phyloP scores from a whole-genome alignment of 2,797 vertebrate genomes.

The Ficedula albicollis region DNA sequence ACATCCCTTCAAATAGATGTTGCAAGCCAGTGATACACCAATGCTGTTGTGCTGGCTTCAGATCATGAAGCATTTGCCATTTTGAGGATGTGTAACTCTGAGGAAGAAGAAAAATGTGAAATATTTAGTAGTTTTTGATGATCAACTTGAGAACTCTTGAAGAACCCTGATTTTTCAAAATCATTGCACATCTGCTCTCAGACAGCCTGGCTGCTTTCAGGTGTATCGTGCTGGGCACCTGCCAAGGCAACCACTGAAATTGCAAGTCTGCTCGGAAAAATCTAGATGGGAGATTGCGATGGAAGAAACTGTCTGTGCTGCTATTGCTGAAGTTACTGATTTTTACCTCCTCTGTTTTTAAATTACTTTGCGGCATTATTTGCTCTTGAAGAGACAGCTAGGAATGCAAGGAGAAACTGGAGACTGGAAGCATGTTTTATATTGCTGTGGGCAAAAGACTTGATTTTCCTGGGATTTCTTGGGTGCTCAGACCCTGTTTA shows the following conservation, averaged over 20 bases:
- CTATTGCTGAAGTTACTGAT: conserved; percentile 15
- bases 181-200: background rate
- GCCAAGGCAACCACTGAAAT: background rate
- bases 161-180: background rate
- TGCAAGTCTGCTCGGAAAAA: background rate
- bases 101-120: background rate
- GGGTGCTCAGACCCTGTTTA: background rate
- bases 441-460: background rate
- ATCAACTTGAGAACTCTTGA: background rate
- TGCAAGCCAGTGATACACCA: background rate
- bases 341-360: conserved; percentile 21
- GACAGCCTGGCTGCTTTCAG: conserved; percentile 20
- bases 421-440: background rate
- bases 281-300: background rate
- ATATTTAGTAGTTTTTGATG: background rate
- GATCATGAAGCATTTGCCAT: background rate
- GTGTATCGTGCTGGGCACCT: background rate
- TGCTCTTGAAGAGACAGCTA: background rate
- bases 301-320: background rate
- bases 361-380: background rate
- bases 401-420: background rate
- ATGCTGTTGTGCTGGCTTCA: background rate
- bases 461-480: background rate
- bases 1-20: background rate
- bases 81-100: background rate